Percentiles rank a stretch among this genome's conserved stretches.
Conservation (phyloP, 2,113 vertebrate genomes). For the Salvelinus sp. region DNA sequence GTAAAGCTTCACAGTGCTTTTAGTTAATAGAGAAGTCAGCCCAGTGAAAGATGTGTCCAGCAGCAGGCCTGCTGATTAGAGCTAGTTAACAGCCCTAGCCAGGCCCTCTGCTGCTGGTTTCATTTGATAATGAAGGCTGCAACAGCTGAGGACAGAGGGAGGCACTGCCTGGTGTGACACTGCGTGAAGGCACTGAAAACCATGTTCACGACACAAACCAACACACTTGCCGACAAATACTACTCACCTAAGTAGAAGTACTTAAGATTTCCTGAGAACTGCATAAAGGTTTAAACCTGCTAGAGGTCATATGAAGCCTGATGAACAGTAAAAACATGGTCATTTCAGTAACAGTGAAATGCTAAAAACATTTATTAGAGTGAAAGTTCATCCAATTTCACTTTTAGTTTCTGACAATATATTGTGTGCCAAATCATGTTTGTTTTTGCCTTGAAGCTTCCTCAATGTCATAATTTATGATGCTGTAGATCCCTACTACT, state of each 20-base stretch:
- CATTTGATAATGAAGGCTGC: slow-evolving; percentile 68
- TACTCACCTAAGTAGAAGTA: neutral
- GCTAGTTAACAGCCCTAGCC: slow-evolving; percentile 61
- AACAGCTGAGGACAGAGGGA: neutral
- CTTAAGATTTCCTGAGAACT: too few relatives aligned
- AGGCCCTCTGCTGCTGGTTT: slow-evolving; percentile 38
- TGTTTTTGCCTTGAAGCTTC: neutral
- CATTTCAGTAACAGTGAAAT: neutral
- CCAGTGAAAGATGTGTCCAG: slow-evolving; percentile 74
- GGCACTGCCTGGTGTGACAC: slow-evolving; percentile 36
- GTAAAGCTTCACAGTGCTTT: slow-evolving; percentile 75
- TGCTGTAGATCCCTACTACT: neutral
- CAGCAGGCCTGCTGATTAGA: slow-evolving; percentile 67
- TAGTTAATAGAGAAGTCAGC: slow-evolving; percentile 79
- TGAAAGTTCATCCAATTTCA: too few relatives aligned
- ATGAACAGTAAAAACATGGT: too few relatives aligned
- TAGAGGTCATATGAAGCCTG: too few relatives aligned
- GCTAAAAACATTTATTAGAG: neutral
- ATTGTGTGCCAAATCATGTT: neutral
- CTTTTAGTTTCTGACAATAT: too few relatives aligned
- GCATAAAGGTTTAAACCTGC: too few relatives aligned
- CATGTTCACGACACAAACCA: slow-evolving; percentile 33
- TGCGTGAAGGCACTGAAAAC: slow-evolving; percentile 52
- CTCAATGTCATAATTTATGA: too few relatives aligned
- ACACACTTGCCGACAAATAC: slow-evolving; percentile 51